Conservation (phyloP, 2,888 invertebrate genomes). For the Rhogogaster chlorosoma region DNA sequence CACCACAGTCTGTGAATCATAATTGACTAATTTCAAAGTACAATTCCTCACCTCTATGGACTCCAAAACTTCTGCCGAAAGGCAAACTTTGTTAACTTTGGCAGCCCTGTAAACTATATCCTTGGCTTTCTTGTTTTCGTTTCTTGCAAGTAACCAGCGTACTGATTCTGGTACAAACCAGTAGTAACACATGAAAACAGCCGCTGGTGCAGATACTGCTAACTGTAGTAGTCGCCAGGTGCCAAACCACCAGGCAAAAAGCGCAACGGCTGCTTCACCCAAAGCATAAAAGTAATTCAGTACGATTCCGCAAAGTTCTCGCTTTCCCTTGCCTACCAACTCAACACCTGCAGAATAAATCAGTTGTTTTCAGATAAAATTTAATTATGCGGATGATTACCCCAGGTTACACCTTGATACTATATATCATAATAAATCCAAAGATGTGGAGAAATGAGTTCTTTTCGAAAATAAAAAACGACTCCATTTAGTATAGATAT, state of each 20-base stretch:
- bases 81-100: conserved; percentile 78
- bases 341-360: conserved; percentile 79
- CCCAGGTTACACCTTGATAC: neutral
- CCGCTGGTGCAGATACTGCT: conserved; percentile 81
- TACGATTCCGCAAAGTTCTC: conserved; percentile 83
- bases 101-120: conserved; percentile 81
- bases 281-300: conserved; percentile 84
- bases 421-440: neutral
- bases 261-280: conserved; percentile 83
- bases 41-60: conserved; percentile 27
- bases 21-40: neutral
- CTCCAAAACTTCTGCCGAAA: conserved; percentile 70
- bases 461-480: neutral
- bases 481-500: neutral
- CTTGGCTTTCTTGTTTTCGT: conserved; percentile 80
- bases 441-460: neutral
- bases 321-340: conserved; percentile 82
- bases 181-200: conserved; percentile 81
- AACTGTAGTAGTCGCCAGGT: conserved; percentile 83
- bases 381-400: neutral
- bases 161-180: conserved; percentile 84
- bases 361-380: neutral
- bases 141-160: conserved; percentile 83
- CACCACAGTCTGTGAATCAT: neutral
- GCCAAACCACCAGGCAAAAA: conserved; percentile 81